These are phyloP conservation scores for Procambarus clarkii DNA, from an alignment of 1,140 invertebrate genomes.

Conservation along the genomic window DNA sequence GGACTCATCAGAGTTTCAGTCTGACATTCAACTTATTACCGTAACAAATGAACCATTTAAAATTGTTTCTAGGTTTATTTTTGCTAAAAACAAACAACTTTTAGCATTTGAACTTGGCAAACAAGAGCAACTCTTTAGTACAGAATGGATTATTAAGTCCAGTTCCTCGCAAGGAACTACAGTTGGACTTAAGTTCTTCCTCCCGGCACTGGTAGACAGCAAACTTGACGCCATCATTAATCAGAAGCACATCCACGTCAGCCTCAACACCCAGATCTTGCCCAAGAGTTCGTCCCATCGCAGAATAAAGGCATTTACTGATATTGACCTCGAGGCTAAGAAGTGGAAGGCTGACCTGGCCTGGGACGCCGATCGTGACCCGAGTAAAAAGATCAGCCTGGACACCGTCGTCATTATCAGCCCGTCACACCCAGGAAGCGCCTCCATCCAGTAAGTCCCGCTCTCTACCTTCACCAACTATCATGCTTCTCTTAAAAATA, in stretches of 20 bases:
- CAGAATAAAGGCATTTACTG: conserved; percentile 37
- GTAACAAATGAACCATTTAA: background rate
- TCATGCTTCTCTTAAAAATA: too few species aligned
- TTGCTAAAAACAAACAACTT: background rate
- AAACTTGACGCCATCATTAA: conserved; percentile 9
- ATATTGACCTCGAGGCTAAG: conserved; percentile 18
- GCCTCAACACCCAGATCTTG: conserved; percentile 19
- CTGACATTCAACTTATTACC: background rate
- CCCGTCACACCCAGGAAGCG: background rate
- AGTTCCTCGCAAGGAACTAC: background rate
- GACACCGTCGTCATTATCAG: conserved; percentile 2
- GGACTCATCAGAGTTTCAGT: background rate
- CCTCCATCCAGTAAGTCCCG: background rate
- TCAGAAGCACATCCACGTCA: conserved; percentile 8
- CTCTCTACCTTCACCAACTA: too few species aligned
- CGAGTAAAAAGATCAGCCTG: conserved; percentile 2
- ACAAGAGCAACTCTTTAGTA: background rate
- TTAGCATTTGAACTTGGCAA: conserved; percentile 6
- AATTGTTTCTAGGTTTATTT: background rate
- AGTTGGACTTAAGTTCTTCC: background rate
- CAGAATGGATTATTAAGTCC: background rate
- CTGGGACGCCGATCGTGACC: conserved; percentile 40
- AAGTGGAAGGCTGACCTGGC: background rate
- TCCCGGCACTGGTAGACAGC: background rate
- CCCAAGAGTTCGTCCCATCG: conserved; percentile 9